Evolutionary conservation across 2,113 vertebrate genomes (phyloP).

Genomic region (Bostrychus sinensis): DNA sequence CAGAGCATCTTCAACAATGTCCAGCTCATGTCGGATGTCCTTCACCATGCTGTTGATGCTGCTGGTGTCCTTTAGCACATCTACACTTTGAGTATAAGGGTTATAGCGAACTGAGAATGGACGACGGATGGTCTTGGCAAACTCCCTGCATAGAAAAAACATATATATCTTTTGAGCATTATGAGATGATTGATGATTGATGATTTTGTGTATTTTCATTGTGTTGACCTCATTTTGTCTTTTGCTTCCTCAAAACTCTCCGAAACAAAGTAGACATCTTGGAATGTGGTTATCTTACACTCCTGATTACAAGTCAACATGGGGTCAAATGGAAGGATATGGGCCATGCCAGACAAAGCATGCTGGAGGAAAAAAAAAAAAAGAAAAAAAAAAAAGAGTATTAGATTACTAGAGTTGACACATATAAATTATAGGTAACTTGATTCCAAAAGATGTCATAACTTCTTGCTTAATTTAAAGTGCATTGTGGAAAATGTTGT

Average conservation of each 20-base stretch:
- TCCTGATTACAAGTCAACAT: slow-evolving; percentile 85
- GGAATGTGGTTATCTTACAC: slow-evolving; percentile 88
- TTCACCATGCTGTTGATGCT: slow-evolving; percentile 86
- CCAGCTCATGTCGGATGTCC: slow-evolving; percentile 87
- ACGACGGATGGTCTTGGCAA: slow-evolving; percentile 89
- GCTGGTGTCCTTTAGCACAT: slow-evolving; percentile 84
- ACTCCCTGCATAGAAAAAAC: slow-evolving; percentile 80
- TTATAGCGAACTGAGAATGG: slow-evolving; percentile 91
- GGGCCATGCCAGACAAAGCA: slow-evolving; percentile 82
- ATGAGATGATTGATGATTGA: no score
- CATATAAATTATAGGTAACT: background rate
- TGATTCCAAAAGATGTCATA: background rate
- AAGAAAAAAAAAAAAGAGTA: background rate
- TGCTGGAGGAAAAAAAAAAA: slow-evolving; percentile 69
- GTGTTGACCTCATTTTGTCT: slow-evolving; percentile 85
- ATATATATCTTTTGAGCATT: background rate
- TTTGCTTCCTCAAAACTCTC: slow-evolving; percentile 91
- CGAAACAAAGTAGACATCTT: slow-evolving; percentile 88
- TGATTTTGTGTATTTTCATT: background rate
- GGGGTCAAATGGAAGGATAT: slow-evolving; percentile 86
- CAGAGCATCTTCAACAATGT: slow-evolving; percentile 87
- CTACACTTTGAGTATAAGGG: slow-evolving; percentile 88
- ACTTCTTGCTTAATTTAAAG: background rate
- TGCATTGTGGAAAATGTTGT: background rate
- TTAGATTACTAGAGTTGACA: background rate